Evolutionary conservation across 2,888 invertebrate genomes (phyloP).

Genomic region (Nemotelus pantherinus): DNA sequence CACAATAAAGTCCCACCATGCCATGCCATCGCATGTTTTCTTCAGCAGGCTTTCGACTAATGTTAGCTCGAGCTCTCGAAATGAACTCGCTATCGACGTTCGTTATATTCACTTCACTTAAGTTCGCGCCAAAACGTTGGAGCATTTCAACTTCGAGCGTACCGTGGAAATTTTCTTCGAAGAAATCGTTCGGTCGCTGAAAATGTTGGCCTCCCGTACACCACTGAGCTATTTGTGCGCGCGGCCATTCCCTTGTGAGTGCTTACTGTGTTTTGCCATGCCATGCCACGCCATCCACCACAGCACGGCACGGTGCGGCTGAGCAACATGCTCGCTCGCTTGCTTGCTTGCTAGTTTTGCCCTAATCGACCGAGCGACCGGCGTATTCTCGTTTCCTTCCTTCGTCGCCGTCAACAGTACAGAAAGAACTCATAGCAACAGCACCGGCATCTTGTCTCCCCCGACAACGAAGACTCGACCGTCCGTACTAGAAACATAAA

Average conservation of each 20-base stretch:
- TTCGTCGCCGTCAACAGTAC: background rate
- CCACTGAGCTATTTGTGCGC: slow-evolving; percentile 52
- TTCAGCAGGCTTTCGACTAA: slow-evolving; percentile 45
- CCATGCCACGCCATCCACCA: slow-evolving; percentile 24
- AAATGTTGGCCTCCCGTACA: slow-evolving; percentile 61
- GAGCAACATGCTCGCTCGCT: too few relatives aligned
- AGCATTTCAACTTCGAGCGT: slow-evolving; percentile 15
- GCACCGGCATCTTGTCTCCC: slow-evolving; percentile 11
- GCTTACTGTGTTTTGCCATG: slow-evolving; percentile 49
- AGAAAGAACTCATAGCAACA: background rate
- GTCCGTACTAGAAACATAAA: background rate
- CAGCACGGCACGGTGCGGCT: background rate
- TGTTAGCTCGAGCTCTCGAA: slow-evolving; percentile 47
- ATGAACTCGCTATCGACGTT: background rate
- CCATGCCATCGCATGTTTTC: slow-evolving; percentile 29
- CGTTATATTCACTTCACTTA: too few relatives aligned
- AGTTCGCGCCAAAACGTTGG: too few relatives aligned
- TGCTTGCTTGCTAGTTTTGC: background rate
- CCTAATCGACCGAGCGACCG: background rate
- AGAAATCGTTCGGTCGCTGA: slow-evolving; percentile 57
- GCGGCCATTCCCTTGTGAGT: slow-evolving; percentile 60
- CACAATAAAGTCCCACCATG: slow-evolving; percentile 29
- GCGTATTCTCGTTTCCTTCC: slow-evolving; percentile 21
- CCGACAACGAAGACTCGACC: background rate
- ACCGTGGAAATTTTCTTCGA: slow-evolving; percentile 36